phyloP scores from a whole-genome alignment of 2,888 invertebrate species.

The Eilema depressum region DNA sequence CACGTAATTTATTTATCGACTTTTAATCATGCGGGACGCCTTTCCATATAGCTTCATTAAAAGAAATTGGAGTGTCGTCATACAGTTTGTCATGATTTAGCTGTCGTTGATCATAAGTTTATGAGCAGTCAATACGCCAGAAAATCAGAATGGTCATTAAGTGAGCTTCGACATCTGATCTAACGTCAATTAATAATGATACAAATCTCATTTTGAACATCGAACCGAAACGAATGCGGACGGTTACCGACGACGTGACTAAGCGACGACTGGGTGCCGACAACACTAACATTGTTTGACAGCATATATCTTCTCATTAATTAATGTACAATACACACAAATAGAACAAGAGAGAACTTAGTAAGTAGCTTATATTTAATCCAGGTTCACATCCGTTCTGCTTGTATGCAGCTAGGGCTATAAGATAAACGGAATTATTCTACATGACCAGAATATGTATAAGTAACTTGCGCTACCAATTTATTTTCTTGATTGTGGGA shows the following conservation, averaged over 20 bases:
- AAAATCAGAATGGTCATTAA: slow-evolving; percentile 47
- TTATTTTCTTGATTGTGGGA: background rate
- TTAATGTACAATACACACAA: slow-evolving; percentile 26
- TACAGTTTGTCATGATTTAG: slow-evolving; percentile 71
- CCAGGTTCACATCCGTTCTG: slow-evolving; percentile 28
- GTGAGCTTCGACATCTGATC: slow-evolving; percentile 57
- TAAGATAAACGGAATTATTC: slow-evolving; percentile 2
- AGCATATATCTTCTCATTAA: slow-evolving; percentile 26
- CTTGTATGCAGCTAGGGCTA: slow-evolving; percentile 13
- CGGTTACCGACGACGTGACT: slow-evolving; percentile 63
- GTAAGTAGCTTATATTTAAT: slow-evolving; percentile 22
- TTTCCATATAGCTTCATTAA: slow-evolving; percentile 73
- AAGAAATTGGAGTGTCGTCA: slow-evolving; percentile 69
- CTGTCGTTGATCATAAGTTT: slow-evolving; percentile 66
- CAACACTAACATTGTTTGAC: slow-evolving; percentile 42
- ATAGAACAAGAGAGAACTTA: slow-evolving; percentile 20
- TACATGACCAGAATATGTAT: background rate
- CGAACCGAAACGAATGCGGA: slow-evolving; percentile 67
- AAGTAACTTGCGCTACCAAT: background rate
- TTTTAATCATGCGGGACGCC: slow-evolving; percentile 69
- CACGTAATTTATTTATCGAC: slow-evolving; percentile 67
- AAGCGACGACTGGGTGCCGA: slow-evolving; percentile 52
- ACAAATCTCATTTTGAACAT: slow-evolving; percentile 59
- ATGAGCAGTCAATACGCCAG: slow-evolving; percentile 37
- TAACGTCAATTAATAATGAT: slow-evolving; percentile 72